Percentiles rank a stretch among this genome's conserved stretches.
These are phyloP conservation scores for Cataglyphis livida DNA, from an alignment of 2,888 invertebrate species.

Conservation along the genomic window DNA sequence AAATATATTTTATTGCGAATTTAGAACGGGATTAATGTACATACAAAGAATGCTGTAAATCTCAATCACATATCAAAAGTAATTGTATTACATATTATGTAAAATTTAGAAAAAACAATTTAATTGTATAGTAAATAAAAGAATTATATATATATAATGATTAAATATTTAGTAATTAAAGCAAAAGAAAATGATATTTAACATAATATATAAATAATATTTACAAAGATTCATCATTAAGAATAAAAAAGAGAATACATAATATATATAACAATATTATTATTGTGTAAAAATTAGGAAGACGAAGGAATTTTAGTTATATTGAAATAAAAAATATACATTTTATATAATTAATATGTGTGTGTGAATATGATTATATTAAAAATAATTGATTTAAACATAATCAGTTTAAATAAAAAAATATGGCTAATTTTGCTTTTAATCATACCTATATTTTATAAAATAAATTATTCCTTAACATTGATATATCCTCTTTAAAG, in stretches of 20 bases:
- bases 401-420: slow-evolving; percentile 40
- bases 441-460: slow-evolving; percentile 13
- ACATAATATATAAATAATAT: slow-evolving; percentile 4
- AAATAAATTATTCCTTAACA: slow-evolving; percentile 17
- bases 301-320: background rate
- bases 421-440: slow-evolving; percentile 18
- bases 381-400: background rate
- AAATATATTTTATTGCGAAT: slow-evolving; percentile 27
- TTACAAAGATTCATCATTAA: slow-evolving; percentile 8
- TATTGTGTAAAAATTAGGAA: slow-evolving; percentile 17
- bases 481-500: background rate
- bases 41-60: slow-evolving; percentile 1
- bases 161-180: slow-evolving; percentile 1
- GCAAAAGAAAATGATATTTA: background rate
- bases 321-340: slow-evolving; percentile 43
- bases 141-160: background rate
- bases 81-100: background rate
- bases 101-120: slow-evolving; percentile 7
- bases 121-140: slow-evolving; percentile 11
- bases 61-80: background rate
- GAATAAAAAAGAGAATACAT: background rate
- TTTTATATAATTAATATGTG: slow-evolving; percentile 40
- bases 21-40: background rate
- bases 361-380: slow-evolving; percentile 22
- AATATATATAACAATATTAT: slow-evolving; percentile 3